phyloP scores from a whole-genome alignment of 1,140 invertebrate genomes.

The Zophobas morio region DNA sequence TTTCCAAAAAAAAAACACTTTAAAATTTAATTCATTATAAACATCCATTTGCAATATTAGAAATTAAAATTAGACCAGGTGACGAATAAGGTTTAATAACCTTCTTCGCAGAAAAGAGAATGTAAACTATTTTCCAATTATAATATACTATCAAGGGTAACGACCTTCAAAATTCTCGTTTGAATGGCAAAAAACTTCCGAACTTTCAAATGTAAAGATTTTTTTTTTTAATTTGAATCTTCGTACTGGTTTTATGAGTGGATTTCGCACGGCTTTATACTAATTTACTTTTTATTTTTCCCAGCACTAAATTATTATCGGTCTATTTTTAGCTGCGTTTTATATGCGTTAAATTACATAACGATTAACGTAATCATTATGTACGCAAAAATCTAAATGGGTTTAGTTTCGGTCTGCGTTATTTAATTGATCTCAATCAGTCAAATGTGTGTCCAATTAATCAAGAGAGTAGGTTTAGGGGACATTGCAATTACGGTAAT shows the following conservation, averaged over 20 bases:
- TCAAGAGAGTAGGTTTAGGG: conserved; percentile 2
- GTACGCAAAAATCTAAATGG: too few species aligned
- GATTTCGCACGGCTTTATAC: too few species aligned
- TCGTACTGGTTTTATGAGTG: too few species aligned
- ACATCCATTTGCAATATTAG: conserved; percentile 10
- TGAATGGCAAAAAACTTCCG: conserved; percentile 6
- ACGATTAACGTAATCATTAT: too few species aligned
- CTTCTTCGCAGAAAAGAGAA: conserved; percentile 36
- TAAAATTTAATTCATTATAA: background rate
- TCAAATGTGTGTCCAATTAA: background rate
- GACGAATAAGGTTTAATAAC: conserved; percentile 31
- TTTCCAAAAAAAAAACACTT: too few species aligned
- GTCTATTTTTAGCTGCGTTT: too few species aligned
- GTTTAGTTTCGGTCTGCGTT: too few species aligned
- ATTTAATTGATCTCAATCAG: background rate
- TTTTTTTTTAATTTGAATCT: too few species aligned
- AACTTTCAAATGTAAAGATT: conserved; percentile 26
- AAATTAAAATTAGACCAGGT: conserved; percentile 21
- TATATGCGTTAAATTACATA: too few species aligned
- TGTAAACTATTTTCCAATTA: conserved; percentile 37
- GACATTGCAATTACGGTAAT: conserved; percentile 1
- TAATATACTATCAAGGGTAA: conserved; percentile 35
- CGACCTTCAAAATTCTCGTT: conserved; percentile 33
- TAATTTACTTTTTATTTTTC: too few species aligned
- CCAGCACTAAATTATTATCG: too few species aligned